Evolutionary conservation across 2,797 vertebrate species (phyloP), one percentile per base, ranked within the genome.

Genomic region (Pipistrellus pygmaeus): DNA sequence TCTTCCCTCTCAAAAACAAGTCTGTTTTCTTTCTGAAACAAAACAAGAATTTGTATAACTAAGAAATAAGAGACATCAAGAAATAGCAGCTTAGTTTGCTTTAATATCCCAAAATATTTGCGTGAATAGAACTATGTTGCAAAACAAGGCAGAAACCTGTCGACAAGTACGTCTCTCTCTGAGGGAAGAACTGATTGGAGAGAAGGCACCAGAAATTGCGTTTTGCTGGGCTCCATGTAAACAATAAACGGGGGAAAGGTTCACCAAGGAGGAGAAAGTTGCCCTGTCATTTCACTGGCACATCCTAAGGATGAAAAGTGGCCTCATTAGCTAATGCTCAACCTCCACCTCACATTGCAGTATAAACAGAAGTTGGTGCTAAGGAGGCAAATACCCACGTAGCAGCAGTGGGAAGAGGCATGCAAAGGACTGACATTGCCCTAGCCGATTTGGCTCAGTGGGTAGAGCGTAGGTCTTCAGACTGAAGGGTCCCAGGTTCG

Each of bases 51-150:
- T 84, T 84, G 69, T 85, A 46, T 41, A 81, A 81, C 73, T n/a
- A 69, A 85, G 71, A 25, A 57, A 91, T 66, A 46, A 85, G 87
- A 82, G 48, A 62, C 88, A 80, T 46, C 44, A 80, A 41, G 83
- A 44, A 75, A 95, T 0, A 27, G 41, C 21, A 94, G 80, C 81
- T 88, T 77, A 77, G 86, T 96, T 91, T 94, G 72, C 95, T 98
- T 98, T 97, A 98, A 97, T 97, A 89, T 92, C 91, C 93, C 96
- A 35, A 92, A 88, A 75, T n/a, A 84, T 51, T 88, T 83, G 85
- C 75, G 60, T 57, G 48, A 83, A 57, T 57, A 93, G 91, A 94
- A 89, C 57, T 15, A 51, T 4, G 68, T 53, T 44, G 77, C 57
- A 84, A 66, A 95, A 85, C 13, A 85, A 82, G 44, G 15, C 85